Base-by-base conservation (phyloP, 2,113 vertebrate genomes). In the Rhineura floridana region DNA sequence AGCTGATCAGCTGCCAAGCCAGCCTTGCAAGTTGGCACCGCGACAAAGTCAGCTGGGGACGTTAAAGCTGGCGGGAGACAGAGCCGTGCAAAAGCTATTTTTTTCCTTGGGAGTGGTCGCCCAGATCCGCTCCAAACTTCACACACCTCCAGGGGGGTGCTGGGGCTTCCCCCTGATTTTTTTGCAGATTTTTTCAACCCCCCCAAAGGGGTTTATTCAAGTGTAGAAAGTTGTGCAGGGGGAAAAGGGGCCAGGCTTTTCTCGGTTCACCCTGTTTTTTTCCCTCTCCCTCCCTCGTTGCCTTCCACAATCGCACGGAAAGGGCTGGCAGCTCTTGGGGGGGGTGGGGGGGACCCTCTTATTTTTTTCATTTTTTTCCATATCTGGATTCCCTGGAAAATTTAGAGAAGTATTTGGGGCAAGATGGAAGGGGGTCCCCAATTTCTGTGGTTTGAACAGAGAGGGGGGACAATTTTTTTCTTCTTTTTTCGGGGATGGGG, bases 1-100 rank as follows among this genome's bases (percentile, higher is more conserved):
- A 8, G 65, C 86, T 70, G 63, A 36, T 2, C 36, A 3, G 48
- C 65, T n/a, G 86, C 86, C 86, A 87, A 63, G 50, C 6, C 75
- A 62, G 67, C 52, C 86, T 42, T 36, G 15, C 23, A 13, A 81
- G 79, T 25, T 87, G 86, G 86, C 86, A 87, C 39, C 23, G 39
- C 39, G 86, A 81, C 86, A 87, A 87, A 87, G 86, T 87, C 86
- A 81, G 86, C 86, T 59, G 86, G 86, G 86, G 86, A 87, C 86
- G 86, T 87, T 81, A 23, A 76, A 19, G 80, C 79, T 69, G 80
- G 81, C 80, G 87, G 87, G 87, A 88, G 87, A 63, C 28, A n/a
- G 87, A 69, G 81, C 46, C 59, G 30, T 6, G 0, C 5, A 1
- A 87, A 73, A 19, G 50, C 48, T 17, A 48, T 73, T 87, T 87